Evolutionary conservation across 2,113 vertebrate species (phyloP).

Genomic region (Empidonax traillii): DNA sequence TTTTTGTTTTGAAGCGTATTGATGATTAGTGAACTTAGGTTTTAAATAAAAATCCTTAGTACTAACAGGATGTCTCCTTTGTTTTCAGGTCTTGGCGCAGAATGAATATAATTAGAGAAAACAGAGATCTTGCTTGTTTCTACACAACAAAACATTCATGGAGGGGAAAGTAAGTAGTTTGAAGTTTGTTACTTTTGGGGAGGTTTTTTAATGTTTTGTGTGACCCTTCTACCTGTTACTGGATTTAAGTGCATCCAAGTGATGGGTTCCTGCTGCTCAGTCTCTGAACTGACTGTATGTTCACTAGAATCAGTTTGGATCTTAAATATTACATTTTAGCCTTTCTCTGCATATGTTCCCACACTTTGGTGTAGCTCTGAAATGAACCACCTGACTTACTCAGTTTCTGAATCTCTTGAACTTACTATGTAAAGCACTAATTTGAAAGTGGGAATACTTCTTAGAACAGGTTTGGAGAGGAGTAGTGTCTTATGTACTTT

Average conservation of each 20-base stretch:
- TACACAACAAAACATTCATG: conserved; percentile 99
- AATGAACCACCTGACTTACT: not conserved
- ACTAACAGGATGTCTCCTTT: conserved; percentile 46
- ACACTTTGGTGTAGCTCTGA: not conserved
- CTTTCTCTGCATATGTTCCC: not conserved
- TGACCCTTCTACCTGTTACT: not conserved
- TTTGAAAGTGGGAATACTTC: not conserved
- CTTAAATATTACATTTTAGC: not conserved
- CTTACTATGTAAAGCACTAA: not conserved
- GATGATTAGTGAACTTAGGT: not conserved
- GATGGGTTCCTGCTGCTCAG: not conserved
- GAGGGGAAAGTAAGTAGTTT: conserved; percentile 94
- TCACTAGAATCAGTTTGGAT: not conserved
- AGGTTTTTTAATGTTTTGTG: not conserved
- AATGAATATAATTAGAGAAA: conserved; percentile 98
- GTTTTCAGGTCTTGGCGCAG: conserved; percentile 85
- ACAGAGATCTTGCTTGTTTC: conserved; percentile 99
- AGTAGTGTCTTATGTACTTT: not conserved
- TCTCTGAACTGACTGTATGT: not conserved
- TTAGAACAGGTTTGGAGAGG: not conserved
- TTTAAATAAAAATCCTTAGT: not conserved
- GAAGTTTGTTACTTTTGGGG: not conserved
- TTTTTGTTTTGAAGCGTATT: not conserved
- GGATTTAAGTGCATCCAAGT: not conserved
- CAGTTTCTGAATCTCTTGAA: not conserved